A percentile compares a stretch with the other conserved stretches of the same genome.
phyloP scores from a whole-genome alignment of 2,113 vertebrate species.

The Platanista minor region DNA sequence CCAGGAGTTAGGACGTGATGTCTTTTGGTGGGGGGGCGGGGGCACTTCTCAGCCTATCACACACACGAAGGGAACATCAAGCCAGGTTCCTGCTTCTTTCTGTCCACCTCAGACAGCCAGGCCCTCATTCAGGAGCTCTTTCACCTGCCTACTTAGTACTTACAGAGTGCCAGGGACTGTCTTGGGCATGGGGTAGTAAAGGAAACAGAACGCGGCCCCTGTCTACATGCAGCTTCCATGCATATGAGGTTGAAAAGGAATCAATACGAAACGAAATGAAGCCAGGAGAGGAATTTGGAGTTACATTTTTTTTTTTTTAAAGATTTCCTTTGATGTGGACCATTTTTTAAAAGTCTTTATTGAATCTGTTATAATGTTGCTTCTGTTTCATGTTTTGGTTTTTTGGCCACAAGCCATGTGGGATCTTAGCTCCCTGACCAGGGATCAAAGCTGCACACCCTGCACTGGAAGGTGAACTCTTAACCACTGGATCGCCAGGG shows the following conservation, averaged over 20 bases:
- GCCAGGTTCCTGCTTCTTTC: neutral
- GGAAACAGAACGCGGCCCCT: fast-evolving
- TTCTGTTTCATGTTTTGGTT: too few species aligned
- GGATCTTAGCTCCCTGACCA: too few species aligned
- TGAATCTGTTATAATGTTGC: too few species aligned
- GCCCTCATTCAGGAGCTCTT: fast-evolving
- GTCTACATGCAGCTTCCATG: fast-evolving
- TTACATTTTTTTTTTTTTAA: too few species aligned
- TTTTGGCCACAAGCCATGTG: too few species aligned
- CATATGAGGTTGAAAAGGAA: fast-evolving
- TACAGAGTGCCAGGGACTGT: neutral
- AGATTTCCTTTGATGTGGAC: too few species aligned
- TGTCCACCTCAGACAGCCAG: neutral
- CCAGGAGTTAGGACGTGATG: fast-evolving
- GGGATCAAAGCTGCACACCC: too few species aligned
- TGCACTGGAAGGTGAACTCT: too few species aligned
- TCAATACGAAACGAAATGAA: fast-evolving
- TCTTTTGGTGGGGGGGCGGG: too few species aligned
- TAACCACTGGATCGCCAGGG: too few species aligned
- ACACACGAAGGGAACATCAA: fast-evolving
- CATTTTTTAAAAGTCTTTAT: too few species aligned
- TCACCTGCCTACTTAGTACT: fast-evolving
- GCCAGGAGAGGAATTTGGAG: neutral
- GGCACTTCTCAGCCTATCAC: neutral
- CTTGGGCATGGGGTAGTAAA: fast-evolving